Evolutionary conservation across 1,140 invertebrate species (phyloP).

Genomic region (Potamilus streckersoni): DNA sequence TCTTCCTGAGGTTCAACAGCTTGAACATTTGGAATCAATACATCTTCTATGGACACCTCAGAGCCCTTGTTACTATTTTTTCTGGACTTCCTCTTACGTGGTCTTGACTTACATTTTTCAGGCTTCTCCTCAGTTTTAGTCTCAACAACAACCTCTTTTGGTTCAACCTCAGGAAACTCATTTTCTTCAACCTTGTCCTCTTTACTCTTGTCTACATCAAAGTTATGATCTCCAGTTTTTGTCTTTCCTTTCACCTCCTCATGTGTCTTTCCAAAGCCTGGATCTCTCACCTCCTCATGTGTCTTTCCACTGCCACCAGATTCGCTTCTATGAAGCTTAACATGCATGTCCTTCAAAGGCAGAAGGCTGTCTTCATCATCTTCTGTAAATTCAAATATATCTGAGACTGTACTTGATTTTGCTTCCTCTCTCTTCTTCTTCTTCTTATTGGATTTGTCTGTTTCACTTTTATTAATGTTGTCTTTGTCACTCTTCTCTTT

Average conservation of each 20-base stretch:
- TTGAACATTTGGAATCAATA: too few relatives aligned
- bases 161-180: constrained; percentile 23
- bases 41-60: neutral
- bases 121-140: constrained; percentile 20
- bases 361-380: constrained; percentile 36
- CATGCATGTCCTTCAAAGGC: constrained; percentile 29
- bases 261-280: constrained; percentile 22
- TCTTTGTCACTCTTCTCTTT: constrained; percentile 18
- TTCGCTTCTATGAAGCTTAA: constrained; percentile 23
- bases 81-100: constrained; percentile 21
- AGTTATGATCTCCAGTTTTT: constrained; percentile 30
- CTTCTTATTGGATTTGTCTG: constrained; percentile 3
- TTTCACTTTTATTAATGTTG: constrained; percentile 3
- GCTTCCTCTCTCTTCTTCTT: neutral
- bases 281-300: constrained; percentile 27
- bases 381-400: constrained; percentile 46
- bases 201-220: constrained; percentile 16
- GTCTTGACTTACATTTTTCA: constrained; percentile 21
- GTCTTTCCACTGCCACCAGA: constrained; percentile 14
- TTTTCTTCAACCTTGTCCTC: neutral
- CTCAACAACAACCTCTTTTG: constrained; percentile 31
- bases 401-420: constrained; percentile 15
- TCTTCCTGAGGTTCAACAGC: too few relatives aligned
- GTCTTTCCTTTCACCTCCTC: constrained; percentile 23
- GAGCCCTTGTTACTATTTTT: constrained; percentile 20